These are phyloP conservation scores for Eleutherodactylus coqui DNA, from an alignment of 2,797 vertebrate species.

Conservation along the genomic window DNA sequence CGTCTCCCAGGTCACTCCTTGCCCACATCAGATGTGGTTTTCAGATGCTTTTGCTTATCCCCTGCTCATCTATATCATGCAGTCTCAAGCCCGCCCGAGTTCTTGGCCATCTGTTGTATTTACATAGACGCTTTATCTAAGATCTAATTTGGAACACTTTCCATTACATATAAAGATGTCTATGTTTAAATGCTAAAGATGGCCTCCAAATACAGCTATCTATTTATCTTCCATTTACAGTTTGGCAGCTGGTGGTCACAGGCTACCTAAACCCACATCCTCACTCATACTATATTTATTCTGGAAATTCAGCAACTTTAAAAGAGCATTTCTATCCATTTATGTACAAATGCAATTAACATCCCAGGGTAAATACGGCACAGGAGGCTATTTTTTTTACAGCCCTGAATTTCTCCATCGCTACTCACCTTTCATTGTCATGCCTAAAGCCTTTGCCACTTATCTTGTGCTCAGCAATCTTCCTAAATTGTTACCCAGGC, in stretches of 20 bases:
- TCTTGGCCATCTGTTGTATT: slow-evolving; percentile 6
- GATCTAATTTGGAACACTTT: slow-evolving; percentile 41
- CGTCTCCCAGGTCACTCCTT: slow-evolving; percentile 21
- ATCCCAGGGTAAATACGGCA: neutral
- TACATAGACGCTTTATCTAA: slow-evolving; percentile 25
- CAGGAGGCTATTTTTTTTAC: neutral
- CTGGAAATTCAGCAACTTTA: too few relatives aligned
- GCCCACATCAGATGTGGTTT: slow-evolving; percentile 47
- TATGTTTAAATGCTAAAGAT: slow-evolving; percentile 13
- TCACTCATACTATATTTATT: neutral
- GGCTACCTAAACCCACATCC: slow-evolving; percentile 7
- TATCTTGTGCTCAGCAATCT: too few relatives aligned
- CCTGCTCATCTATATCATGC: neutral
- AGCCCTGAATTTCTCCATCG: neutral
- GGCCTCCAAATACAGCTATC: neutral
- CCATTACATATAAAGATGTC: slow-evolving; percentile 36
- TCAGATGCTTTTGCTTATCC: slow-evolving; percentile 21
- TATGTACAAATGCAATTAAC: neutral
- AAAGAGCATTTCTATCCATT: neutral
- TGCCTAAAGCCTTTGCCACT: too few relatives aligned
- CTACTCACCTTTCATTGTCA: too few relatives aligned
- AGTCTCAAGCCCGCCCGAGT: neutral
- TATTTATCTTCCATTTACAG: neutral
- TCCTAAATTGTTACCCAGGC: too few relatives aligned
- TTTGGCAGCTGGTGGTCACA: neutral